phyloP scores from a whole-genome alignment of 2,113 vertebrate species.

The Mixornis gularis region DNA sequence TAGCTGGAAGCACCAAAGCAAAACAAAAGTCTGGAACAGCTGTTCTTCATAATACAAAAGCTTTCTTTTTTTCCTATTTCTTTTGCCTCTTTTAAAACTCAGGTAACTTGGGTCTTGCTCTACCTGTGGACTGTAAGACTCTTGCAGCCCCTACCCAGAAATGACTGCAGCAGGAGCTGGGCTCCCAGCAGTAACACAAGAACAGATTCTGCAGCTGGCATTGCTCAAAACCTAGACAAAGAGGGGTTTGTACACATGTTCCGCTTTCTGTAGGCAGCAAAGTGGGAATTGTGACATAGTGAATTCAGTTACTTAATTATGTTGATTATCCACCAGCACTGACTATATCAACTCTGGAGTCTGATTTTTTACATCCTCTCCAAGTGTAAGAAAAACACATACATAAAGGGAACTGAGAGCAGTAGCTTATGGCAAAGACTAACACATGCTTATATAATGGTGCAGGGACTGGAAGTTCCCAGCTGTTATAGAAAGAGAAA shows the following conservation, averaged over 20 bases:
- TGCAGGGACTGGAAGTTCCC: slow-evolving; percentile 20
- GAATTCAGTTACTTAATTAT: slow-evolving; percentile 23
- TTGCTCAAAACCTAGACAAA: neutral
- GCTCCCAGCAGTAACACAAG: neutral
- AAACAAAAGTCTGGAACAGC: neutral
- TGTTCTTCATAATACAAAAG: neutral
- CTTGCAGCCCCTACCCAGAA: neutral
- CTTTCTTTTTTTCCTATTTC: neutral
- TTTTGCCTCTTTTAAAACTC: neutral
- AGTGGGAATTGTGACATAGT: neutral
- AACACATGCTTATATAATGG: slow-evolving; percentile 10
- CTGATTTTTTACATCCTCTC: neutral
- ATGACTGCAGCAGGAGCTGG: neutral
- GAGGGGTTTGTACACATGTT: neutral
- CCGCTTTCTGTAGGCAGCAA: neutral
- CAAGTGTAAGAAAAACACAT: neutral
- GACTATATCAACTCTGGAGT: neutral
- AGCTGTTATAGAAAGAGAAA: slow-evolving; percentile 20
- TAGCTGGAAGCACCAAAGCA: neutral
- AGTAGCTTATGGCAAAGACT: slow-evolving; percentile 5
- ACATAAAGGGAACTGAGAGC: neutral
- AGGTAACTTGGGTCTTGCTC: neutral
- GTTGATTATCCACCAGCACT: neutral
- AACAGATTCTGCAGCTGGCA: neutral
- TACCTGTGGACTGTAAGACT: neutral